A percentile compares a stretch with the other conserved stretches of the same genome.
Evolutionary conservation across 2,888 invertebrate species (phyloP).

Genomic region (Daptonema setosum): DNA sequence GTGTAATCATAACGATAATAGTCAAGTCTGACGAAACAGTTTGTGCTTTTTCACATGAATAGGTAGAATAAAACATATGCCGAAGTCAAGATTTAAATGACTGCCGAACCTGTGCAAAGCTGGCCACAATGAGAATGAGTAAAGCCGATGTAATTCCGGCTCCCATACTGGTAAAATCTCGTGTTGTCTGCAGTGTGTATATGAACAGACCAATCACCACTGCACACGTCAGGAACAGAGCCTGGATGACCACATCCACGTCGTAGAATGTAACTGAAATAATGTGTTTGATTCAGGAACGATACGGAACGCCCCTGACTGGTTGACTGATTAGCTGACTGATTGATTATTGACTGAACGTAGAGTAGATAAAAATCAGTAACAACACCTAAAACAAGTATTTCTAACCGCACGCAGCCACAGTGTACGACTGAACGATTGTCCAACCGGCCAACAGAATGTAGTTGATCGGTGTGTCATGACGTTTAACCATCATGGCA

Average conservation of each 20-base stretch:
- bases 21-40: too few species aligned
- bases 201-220: slow-evolving; percentile 51
- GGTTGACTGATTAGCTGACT: too few species aligned
- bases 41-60: too few species aligned
- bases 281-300: too few species aligned
- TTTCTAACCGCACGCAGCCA: slow-evolving; percentile 44
- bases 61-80: too few species aligned
- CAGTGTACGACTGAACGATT: slow-evolving; percentile 49
- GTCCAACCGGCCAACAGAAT: slow-evolving; percentile 55
- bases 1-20: too few species aligned
- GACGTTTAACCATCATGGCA: slow-evolving; percentile 48
- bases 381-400: not conserved
- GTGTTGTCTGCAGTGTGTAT: slow-evolving; percentile 64
- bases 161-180: slow-evolving; percentile 35
- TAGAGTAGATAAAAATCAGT: not conserved
- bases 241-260: slow-evolving; percentile 51
- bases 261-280: slow-evolving; percentile 49
- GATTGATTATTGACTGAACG: too few species aligned
- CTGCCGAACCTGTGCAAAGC: slow-evolving; percentile 38
- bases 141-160: slow-evolving; percentile 30
- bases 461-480: slow-evolving; percentile 55
- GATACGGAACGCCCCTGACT: too few species aligned
- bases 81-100: too few species aligned
- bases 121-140: slow-evolving; percentile 44
- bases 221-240: slow-evolving; percentile 49